A percentile compares a stretch with the other conserved stretches of the same genome.
Evolutionary conservation across 2,797 vertebrate species (phyloP).

Genomic region (Phrynocephalus guinanensis): DNA sequence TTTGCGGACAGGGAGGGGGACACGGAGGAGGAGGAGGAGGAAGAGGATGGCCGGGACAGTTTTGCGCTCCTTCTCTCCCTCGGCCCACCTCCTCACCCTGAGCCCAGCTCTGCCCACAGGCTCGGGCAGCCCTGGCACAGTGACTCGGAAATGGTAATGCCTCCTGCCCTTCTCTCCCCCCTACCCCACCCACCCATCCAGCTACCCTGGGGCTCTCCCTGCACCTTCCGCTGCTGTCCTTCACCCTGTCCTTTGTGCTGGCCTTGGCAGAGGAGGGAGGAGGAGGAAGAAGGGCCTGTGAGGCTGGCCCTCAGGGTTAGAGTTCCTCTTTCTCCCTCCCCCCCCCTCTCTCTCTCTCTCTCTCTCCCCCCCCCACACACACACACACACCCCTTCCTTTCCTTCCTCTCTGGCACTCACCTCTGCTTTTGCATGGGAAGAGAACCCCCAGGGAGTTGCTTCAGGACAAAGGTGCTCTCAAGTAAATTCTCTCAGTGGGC

Average conservation of each 20-base stretch:
- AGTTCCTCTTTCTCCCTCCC: background rate
- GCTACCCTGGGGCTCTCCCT: slow-evolving; percentile 84
- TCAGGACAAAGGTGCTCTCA: too few relatives aligned
- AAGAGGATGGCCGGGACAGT: slow-evolving; percentile 89
- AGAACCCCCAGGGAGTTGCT: background rate
- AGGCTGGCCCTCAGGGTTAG: background rate
- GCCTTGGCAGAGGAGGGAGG: slow-evolving; percentile 65
- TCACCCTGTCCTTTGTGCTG: slow-evolving; percentile 58
- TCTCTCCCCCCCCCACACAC: too few relatives aligned
- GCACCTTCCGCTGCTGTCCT: slow-evolving; percentile 75
- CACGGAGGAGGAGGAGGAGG: slow-evolving; percentile 90
- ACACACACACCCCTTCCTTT: too few relatives aligned
- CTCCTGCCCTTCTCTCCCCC: slow-evolving; percentile 66
- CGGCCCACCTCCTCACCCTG: slow-evolving; percentile 86
- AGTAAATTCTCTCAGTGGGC: background rate
- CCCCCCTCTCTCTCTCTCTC: background rate
- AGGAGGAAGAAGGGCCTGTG: background rate
- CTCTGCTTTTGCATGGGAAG: too few relatives aligned
- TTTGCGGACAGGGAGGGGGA: slow-evolving; percentile 88
- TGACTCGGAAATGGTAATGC: slow-evolving; percentile 99
- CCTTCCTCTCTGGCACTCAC: too few relatives aligned
- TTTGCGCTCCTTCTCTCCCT: slow-evolving; percentile 85
- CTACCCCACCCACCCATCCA: slow-evolving; percentile 48
- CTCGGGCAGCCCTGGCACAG: slow-evolving; percentile 93
- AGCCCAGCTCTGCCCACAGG: slow-evolving; percentile 81